Percentiles rank a stretch among this genome's conserved stretches.
These are phyloP conservation scores for Alaudala cheleensis DNA, from an alignment of 2,113 vertebrate species.

Conservation along the genomic window DNA sequence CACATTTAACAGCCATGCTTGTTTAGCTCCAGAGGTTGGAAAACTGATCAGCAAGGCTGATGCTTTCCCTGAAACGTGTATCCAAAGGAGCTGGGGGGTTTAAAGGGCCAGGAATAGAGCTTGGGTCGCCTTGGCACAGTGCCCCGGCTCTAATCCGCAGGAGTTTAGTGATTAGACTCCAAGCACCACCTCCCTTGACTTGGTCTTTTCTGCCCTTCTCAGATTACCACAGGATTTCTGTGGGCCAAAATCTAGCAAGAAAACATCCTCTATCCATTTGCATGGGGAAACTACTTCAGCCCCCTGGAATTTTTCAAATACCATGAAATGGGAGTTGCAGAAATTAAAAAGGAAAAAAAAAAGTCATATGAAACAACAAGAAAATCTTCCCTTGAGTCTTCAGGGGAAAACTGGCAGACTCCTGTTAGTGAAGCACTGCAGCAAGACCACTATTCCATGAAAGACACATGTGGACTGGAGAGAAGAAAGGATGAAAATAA, in stretches of 20 bases:
- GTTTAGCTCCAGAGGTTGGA: neutral
- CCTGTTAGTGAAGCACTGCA: neutral
- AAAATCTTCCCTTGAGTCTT: neutral
- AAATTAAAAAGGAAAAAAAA: neutral
- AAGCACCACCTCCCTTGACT: constrained; percentile 42
- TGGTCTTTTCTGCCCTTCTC: constrained; percentile 43
- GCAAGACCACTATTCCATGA: neutral
- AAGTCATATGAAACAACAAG: rapidly evolving
- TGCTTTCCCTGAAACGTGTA: neutral
- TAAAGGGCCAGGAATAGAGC: constrained; percentile 50
- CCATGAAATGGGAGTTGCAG: neutral
- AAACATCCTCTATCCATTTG: neutral
- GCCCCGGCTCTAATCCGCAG: neutral
- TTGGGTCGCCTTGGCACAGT: neutral
- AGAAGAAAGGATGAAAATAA: neutral
- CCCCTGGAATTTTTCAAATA: neutral
- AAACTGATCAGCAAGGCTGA: neutral
- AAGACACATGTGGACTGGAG: neutral
- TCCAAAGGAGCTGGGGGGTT: neutral
- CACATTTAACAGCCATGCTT: neutral
- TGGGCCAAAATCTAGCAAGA: neutral
- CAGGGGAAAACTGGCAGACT: neutral
- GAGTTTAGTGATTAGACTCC: constrained; percentile 48
- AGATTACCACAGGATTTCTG: constrained; percentile 9
- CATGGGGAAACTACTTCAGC: neutral